Conservation (phyloP, 2,797 vertebrate species). For the Myotis planiceps region DNA sequence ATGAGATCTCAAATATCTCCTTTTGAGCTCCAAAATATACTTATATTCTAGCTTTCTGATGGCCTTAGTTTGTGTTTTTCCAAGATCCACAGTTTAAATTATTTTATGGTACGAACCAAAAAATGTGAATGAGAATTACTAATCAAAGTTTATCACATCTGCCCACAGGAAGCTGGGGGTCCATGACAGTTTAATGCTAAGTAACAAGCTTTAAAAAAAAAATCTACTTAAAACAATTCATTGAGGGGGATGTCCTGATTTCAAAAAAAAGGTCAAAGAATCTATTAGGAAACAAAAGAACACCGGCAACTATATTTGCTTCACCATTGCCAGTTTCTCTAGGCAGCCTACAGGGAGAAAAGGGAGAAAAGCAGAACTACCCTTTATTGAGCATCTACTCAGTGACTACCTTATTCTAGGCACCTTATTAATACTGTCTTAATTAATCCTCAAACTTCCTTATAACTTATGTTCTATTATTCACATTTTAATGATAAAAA, state of each 20-base stretch:
- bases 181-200: slow-evolving; percentile 15
- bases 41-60: not conserved
- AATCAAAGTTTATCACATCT: slow-evolving; percentile 10
- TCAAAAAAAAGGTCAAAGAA: not conserved
- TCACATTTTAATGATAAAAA: slow-evolving; percentile 20
- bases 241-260: not conserved
- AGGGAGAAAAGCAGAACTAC: not conserved
- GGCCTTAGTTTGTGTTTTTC: not conserved
- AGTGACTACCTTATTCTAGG: not conserved
- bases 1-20: not conserved
- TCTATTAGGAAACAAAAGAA: slow-evolving; percentile 24
- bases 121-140: not conserved
- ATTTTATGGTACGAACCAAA: slow-evolving; percentile 9
- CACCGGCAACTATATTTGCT: not conserved
- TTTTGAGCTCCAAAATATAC: not conserved
- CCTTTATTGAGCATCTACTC: slow-evolving; percentile 11
- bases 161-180: not conserved
- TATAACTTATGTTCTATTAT: slow-evolving; percentile 16
- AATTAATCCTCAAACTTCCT: slow-evolving; percentile 11
- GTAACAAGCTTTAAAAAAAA: not conserved
- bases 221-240: not conserved
- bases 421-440: not conserved
- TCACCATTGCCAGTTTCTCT: not conserved
- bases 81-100: slow-evolving; percentile 19
- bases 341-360: not conserved